Evolutionary conservation across 1,140 invertebrate genomes (phyloP).

Genomic region (Calephelis nemesis): DNA sequence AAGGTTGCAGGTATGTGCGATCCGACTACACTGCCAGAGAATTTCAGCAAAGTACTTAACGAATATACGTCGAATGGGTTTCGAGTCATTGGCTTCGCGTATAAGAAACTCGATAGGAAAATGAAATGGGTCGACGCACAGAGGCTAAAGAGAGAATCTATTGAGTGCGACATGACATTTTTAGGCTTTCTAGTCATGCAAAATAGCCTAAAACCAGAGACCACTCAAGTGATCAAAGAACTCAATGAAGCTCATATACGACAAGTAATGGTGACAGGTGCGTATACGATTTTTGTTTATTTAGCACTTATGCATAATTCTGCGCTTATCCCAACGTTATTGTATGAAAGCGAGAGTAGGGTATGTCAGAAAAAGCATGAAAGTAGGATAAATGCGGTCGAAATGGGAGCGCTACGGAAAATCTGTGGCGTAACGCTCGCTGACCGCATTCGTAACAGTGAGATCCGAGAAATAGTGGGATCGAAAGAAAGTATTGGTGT

Average conservation of each 20-base stretch:
- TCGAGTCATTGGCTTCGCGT: slow-evolving; percentile 92
- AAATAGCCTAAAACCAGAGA: slow-evolving; percentile 93
- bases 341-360: no score
- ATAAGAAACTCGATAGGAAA: slow-evolving; percentile 82
- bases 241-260: slow-evolving; percentile 91
- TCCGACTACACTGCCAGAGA: slow-evolving; percentile 79
- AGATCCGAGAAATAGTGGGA: no score
- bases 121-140: slow-evolving; percentile 82
- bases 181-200: slow-evolving; percentile 93
- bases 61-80: slow-evolving; percentile 93
- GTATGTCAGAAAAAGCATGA: no score
- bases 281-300: slow-evolving; percentile 26
- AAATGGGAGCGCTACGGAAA: no score
- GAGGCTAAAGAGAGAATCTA: slow-evolving; percentile 80
- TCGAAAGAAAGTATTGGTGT: no score
- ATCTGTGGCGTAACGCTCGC: no score
- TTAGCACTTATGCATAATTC: neutral
- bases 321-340: no score
- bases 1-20: slow-evolving; percentile 78
- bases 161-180: slow-evolving; percentile 91
- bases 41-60: slow-evolving; percentile 87
- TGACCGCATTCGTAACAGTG: no score
- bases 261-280: slow-evolving; percentile 95
- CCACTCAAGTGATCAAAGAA: slow-evolving; percentile 86
- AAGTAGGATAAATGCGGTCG: no score